A percentile compares a stretch with the other conserved stretches of the same genome.
These are phyloP conservation scores for Garrulus glandarius DNA, from an alignment of 2,797 vertebrate genomes.

Conservation along the genomic window DNA sequence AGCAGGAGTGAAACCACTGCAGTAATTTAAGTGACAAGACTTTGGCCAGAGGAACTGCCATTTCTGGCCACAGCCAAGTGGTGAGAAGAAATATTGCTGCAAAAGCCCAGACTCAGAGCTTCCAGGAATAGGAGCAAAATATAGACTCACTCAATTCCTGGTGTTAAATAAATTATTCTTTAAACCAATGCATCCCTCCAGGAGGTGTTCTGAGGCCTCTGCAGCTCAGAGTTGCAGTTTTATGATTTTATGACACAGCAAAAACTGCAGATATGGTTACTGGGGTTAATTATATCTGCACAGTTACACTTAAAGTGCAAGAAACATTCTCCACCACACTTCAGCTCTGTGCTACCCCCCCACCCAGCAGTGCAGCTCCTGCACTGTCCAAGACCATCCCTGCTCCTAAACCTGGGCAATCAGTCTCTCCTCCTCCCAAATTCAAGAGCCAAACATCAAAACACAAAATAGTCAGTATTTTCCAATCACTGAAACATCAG, in stretches of 20 bases:
- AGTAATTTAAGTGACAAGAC: neutral
- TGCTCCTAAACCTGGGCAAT: too few relatives aligned
- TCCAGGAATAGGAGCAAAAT: neutral
- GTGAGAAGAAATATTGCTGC: neutral
- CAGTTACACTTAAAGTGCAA: neutral
- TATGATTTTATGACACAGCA: neutral
- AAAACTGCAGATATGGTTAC: rapidly evolving
- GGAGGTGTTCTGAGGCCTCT: neutral
- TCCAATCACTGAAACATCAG: neutral
- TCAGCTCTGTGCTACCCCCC: neutral
- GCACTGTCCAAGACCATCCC: neutral
- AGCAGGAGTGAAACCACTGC: neutral
- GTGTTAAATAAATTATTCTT: neutral
- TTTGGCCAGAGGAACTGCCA: rapidly evolving
- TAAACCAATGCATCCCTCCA: neutral
- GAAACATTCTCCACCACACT: neutral
- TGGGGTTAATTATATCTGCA: neutral
- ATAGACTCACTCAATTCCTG: neutral
- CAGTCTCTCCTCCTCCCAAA: neutral
- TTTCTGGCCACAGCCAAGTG: neutral
- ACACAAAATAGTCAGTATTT: neutral
- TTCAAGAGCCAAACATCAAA: neutral
- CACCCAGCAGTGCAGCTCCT: neutral
- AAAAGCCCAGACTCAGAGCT: neutral
- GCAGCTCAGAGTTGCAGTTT: neutral